These are phyloP conservation scores for Papilio glaucus DNA, from an alignment of 1,140 invertebrate genomes.

Conservation along the genomic window DNA sequence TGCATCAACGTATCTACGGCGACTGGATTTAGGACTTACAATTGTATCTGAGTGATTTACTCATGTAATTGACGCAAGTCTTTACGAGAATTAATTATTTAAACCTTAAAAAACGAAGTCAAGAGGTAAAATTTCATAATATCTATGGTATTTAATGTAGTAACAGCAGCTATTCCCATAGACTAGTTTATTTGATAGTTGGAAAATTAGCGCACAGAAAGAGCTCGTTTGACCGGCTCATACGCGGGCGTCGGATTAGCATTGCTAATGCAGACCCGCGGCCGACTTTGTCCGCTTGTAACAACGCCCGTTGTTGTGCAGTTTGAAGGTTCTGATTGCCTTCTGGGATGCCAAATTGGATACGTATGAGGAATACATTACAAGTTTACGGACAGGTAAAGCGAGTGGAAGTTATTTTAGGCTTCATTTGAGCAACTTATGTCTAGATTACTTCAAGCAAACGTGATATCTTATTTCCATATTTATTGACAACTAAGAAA, in stretches of 20 bases:
- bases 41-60: no score
- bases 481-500: no score
- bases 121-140: no score
- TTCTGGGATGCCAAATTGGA: constrained; percentile 16
- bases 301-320: constrained; percentile 1
- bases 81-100: no score
- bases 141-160: no score
- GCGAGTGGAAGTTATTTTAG: background rate
- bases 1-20: no score
- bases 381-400: constrained; percentile 20
- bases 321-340: constrained; percentile 23
- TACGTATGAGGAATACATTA: constrained; percentile 28
- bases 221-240: constrained; percentile 8
- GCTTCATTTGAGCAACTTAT: background rate
- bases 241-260: constrained; percentile 10
- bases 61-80: no score
- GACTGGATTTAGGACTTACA: no score
- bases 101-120: no score
- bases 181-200: background rate
- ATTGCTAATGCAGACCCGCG: constrained; percentile 27
- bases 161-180: background rate
- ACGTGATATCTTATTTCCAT: no score
- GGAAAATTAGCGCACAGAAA: constrained; percentile 2
- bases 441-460: no score
- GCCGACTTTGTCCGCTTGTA: constrained; percentile 4